Percentiles rank a stretch among this genome's conserved stretches.
phyloP scores from a whole-genome alignment of 2,113 vertebrate species.

The Cyprinodon variegatus region DNA sequence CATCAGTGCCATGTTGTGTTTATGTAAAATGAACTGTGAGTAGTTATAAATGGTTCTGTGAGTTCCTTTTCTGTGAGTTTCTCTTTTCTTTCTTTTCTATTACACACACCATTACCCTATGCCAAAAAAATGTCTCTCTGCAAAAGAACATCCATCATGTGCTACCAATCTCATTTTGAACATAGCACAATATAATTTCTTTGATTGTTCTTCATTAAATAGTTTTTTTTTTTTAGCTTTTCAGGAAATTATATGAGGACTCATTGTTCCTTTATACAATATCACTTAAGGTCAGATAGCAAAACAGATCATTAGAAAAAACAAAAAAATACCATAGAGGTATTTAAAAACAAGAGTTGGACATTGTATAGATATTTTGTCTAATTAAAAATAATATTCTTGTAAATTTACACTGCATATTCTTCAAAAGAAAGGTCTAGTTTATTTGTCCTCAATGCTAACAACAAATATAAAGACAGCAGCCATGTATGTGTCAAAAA shows the following conservation, averaged over 20 bases:
- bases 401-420: no score
- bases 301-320: background rate
- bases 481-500: no score
- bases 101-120: slow-evolving; percentile 72
- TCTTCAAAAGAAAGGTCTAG: no score
- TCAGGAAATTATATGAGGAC: background rate
- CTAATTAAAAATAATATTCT: no score
- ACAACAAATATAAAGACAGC: no score
- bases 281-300: background rate
- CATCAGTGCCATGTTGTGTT: slow-evolving; percentile 49
- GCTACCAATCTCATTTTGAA: slow-evolving; percentile 50
- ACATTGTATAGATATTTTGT: no score
- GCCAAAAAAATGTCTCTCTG: slow-evolving; percentile 44
- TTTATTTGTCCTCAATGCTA: no score
- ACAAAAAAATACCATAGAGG: no score
- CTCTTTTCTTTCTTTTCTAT: slow-evolving; percentile 34
- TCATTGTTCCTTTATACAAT: background rate
- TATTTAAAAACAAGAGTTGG: no score
- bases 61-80: slow-evolving; percentile 35
- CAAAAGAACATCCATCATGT: slow-evolving; percentile 54
- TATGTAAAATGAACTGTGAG: slow-evolving; percentile 62
- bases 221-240: background rate
- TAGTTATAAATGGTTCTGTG: slow-evolving; percentile 52
- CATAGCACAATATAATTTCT: slow-evolving; percentile 1
- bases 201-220: slow-evolving; percentile 17